Base-by-base conservation (phyloP, 2,797 vertebrate genomes). In the Siniperca obscura region DNA sequence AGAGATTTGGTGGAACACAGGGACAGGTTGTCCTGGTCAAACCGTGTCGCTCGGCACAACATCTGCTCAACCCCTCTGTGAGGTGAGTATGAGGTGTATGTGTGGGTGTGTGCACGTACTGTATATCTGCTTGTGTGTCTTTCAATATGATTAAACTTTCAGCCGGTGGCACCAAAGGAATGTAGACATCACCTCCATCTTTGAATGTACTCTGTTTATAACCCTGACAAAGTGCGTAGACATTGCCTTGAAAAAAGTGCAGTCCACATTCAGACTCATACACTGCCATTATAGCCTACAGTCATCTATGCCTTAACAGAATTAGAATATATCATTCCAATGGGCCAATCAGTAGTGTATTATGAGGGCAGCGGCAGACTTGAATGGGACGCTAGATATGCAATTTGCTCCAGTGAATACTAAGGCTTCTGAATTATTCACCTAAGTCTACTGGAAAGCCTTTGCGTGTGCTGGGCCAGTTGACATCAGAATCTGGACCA, bases 301-400 rank as follows among this genome's bases (percentile, higher is more conserved):
- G 68, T 64, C 85, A 86, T 87, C 46, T 66, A 57, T 69, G 75
- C 57, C 46, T 79, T 76, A 82, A 91, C 84, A 77, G 78, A 55
- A 90, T 91, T 85, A 86, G 64, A 91, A 86, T 91, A 89, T 82
- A 85, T 90, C 85, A 90, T 83, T 87, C 52, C 72, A 90, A 88
- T 84, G 55, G 74, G 72, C 82, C 82, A 86, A 91, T 92, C 89
- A 90, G 80, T 7, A 64, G 70, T 77, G 75, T 89, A 90, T 90
- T 90, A 94, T 86, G 56, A 73, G 65, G 61, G 46, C 38, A 84
- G 66, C 42, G 17, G 76, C 78, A 74, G 86, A 89, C 76, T 77
- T 91, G 69, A 92, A 92, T 89, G 80, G 76, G 69, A 64, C 40
- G 3, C 74, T 76, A 46, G 77, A 88, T 85, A 44, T 78, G 85